These are phyloP conservation scores for Lithophane socia DNA, from an alignment of 2,888 invertebrate genomes.

Conservation along the genomic window DNA sequence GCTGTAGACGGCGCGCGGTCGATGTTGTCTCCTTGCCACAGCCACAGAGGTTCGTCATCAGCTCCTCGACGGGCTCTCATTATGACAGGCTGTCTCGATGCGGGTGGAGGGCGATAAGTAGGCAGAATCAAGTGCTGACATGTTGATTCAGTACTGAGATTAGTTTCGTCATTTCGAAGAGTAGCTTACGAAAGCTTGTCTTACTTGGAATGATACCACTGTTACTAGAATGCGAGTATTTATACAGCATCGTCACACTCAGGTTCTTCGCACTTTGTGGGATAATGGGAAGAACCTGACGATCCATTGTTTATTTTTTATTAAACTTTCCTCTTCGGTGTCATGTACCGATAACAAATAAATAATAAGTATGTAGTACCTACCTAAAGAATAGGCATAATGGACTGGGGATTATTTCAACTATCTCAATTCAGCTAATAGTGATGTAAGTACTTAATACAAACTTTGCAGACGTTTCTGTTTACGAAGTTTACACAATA, in stretches of 20 bases:
- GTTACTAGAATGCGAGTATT: constrained; percentile 14
- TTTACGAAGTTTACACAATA: too few relatives aligned
- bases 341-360: too few relatives aligned
- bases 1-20: constrained; percentile 44
- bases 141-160: constrained; percentile 42
- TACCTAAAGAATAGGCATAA: too few relatives aligned
- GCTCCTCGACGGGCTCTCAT: constrained; percentile 25
- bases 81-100: background rate
- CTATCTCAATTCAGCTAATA: too few relatives aligned
- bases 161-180: constrained; percentile 40
- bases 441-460: too few relatives aligned
- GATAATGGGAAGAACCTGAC: constrained; percentile 51
- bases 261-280: constrained; percentile 33
- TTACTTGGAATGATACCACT: constrained; percentile 24
- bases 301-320: constrained; percentile 29
- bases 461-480: too few relatives aligned
- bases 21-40: constrained; percentile 43
- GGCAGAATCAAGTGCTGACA: constrained; percentile 33
- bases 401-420: too few relatives aligned
- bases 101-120: constrained; percentile 43
- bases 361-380: too few relatives aligned
- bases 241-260: constrained; percentile 44
- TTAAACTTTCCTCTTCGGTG: constrained; percentile 8
- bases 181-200: background rate
- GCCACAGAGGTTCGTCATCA: constrained; percentile 42